Percentiles rank a stretch among this genome's conserved stretches.
These are phyloP conservation scores for Sphaerophoria rueppellii DNA, from an alignment of 2,888 invertebrate species.

Conservation along the genomic window DNA sequence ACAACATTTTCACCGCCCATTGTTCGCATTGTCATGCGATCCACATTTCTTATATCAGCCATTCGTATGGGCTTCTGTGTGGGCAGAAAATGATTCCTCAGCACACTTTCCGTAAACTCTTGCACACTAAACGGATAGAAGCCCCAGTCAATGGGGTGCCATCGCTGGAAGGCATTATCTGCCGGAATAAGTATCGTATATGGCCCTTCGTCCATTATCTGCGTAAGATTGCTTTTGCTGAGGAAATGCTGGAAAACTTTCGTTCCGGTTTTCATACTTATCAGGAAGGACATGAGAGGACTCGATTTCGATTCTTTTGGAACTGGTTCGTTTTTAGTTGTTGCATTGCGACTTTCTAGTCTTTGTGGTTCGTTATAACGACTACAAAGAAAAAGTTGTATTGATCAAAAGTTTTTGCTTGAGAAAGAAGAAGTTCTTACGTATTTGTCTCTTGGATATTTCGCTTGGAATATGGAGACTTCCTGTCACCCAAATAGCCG, in stretches of 20 bases:
- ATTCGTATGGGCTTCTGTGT: conserved; percentile 84
- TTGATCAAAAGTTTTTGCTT: background rate
- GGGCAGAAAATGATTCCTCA: conserved; percentile 85
- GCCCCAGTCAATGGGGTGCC: conserved; percentile 88
- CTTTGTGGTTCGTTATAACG: conserved; percentile 82
- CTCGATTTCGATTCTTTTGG: conserved; percentile 81
- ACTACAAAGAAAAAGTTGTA: conserved; percentile 52
- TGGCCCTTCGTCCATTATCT: conserved; percentile 83
- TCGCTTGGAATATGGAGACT: conserved; percentile 81
- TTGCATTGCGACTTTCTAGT: conserved; percentile 80
- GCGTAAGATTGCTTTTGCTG: conserved; percentile 85
- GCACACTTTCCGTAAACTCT: conserved; percentile 85
- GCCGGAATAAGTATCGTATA: conserved; percentile 86
- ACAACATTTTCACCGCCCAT: conserved; percentile 84
- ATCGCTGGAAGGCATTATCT: conserved; percentile 86
- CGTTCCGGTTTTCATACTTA: conserved; percentile 85
- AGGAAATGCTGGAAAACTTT: conserved; percentile 86
- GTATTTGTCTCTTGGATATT: conserved; percentile 82
- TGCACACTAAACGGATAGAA: conserved; percentile 87
- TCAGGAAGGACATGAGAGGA: conserved; percentile 83
- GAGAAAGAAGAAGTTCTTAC: conserved; percentile 75
- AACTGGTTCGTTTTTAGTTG: conserved; percentile 81
- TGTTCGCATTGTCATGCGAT: conserved; percentile 84
- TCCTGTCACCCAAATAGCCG: conserved; percentile 82
- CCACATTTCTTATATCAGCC: conserved; percentile 83